These are phyloP conservation scores for Ommatoiulus sabulosus DNA, from an alignment of 2,888 invertebrate genomes.

Conservation along the genomic window DNA sequence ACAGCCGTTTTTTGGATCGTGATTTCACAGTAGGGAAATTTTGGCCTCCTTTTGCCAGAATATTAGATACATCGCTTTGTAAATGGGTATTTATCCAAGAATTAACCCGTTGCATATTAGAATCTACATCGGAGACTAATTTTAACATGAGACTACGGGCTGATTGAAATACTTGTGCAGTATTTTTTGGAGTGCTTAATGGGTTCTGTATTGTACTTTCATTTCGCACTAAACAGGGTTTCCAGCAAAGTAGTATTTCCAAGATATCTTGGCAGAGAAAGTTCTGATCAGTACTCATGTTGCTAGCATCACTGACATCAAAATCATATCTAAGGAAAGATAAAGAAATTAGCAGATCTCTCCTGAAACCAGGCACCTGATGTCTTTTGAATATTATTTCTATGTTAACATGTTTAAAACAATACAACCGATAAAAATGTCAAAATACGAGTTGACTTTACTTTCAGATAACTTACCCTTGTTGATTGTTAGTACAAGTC, in stretches of 20 bases:
- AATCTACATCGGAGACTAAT: background rate
- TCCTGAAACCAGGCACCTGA: background rate
- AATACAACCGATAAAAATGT: background rate
- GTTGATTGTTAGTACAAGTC: background rate
- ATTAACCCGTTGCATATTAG: background rate
- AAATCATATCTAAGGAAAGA: background rate
- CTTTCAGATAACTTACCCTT: background rate
- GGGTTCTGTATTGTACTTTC: background rate
- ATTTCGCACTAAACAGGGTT: background rate
- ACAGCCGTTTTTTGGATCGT: too few species aligned
- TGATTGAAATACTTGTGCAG: background rate
- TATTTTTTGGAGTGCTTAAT: background rate
- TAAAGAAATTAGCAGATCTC: background rate
- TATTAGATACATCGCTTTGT: background rate
- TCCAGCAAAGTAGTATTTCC: background rate
- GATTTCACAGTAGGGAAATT: too few species aligned
- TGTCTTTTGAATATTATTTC: background rate
- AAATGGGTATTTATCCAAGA: background rate
- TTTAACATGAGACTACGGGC: background rate
- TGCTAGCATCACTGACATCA: background rate
- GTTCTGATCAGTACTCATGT: background rate
- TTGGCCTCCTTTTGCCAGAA: background rate
- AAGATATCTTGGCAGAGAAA: background rate
- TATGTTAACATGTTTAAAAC: background rate
- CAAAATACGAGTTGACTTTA: background rate